phyloP scores from a whole-genome alignment of 2,113 vertebrate species.

The Heloderma charlesbogerti region DNA sequence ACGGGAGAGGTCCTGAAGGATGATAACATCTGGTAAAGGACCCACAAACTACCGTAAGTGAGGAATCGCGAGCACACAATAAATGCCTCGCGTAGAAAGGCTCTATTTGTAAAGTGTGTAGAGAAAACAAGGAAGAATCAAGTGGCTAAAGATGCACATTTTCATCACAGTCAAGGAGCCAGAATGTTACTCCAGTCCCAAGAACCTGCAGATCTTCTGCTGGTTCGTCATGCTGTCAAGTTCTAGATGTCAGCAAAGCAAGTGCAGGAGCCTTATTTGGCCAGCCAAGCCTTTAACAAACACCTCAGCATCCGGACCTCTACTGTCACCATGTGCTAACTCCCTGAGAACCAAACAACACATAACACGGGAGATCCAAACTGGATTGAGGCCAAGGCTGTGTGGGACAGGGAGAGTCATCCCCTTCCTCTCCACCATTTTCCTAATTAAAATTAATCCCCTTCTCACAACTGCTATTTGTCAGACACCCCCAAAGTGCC shows the following conservation, averaged over 20 bases:
- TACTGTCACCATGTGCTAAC: slow-evolving; percentile 1
- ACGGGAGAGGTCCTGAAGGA: too few relatives aligned
- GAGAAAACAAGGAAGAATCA: neutral
- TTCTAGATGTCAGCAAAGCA: neutral
- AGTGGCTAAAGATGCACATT: neutral
- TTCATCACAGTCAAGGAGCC: neutral
- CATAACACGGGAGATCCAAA: neutral
- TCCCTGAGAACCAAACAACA: too few relatives aligned
- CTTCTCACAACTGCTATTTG: slow-evolving; percentile 6
- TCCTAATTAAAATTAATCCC: neutral
- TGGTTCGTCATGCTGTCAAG: neutral
- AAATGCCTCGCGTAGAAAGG: too few relatives aligned
- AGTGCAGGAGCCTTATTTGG: neutral
- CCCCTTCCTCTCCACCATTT: neutral
- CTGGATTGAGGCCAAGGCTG: neutral
- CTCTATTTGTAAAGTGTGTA: neutral
- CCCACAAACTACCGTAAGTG: too few relatives aligned
- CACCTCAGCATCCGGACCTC: neutral
- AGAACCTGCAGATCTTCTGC: neutral
- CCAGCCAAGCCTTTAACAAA: neutral
- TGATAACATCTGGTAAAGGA: too few relatives aligned
- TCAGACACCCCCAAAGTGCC: neutral
- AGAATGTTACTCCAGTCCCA: neutral
- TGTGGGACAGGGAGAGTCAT: neutral
- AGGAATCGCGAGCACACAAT: too few relatives aligned